phyloP scores from a whole-genome alignment of 2,113 vertebrate species.

The Colinus virginianus region DNA sequence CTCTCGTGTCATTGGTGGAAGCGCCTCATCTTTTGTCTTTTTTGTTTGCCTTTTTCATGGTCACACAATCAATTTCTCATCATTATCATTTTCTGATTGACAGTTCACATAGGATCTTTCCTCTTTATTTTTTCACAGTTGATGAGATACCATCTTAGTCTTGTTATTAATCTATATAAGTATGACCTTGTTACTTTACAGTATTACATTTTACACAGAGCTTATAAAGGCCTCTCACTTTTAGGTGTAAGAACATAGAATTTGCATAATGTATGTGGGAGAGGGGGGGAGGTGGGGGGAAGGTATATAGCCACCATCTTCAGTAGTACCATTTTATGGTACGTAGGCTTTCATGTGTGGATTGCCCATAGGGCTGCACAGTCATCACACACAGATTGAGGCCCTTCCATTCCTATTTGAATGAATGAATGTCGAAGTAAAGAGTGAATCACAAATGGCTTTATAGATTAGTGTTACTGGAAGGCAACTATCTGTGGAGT shows the following conservation, averaged over 20 bases:
- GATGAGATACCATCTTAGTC: not conserved
- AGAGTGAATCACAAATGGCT: not conserved
- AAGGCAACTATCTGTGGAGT: not conserved
- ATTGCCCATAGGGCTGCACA: not conserved
- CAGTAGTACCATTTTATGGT: not conserved
- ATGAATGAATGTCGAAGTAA: not conserved
- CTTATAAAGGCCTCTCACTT: not conserved
- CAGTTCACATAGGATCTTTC: not conserved
- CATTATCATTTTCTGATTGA: not conserved
- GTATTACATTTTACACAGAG: not conserved
- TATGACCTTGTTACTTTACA: constrained; percentile 22
- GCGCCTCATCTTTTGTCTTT: not conserved
- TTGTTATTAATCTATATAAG: not conserved
- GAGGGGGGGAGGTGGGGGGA: too few relatives aligned
- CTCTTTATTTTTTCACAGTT: not conserved
- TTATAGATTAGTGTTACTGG: not conserved
- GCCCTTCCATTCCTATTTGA: not conserved
- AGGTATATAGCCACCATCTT: not conserved
- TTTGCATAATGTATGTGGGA: not conserved
- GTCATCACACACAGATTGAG: not conserved
- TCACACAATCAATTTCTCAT: not conserved
- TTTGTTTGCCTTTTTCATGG: not conserved
- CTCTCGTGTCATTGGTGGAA: not conserved
- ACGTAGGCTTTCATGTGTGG: not conserved
- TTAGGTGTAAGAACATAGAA: not conserved